These are phyloP conservation scores for Lagopus muta DNA, from an alignment of 2,113 vertebrate species.

Conservation along the genomic window DNA sequence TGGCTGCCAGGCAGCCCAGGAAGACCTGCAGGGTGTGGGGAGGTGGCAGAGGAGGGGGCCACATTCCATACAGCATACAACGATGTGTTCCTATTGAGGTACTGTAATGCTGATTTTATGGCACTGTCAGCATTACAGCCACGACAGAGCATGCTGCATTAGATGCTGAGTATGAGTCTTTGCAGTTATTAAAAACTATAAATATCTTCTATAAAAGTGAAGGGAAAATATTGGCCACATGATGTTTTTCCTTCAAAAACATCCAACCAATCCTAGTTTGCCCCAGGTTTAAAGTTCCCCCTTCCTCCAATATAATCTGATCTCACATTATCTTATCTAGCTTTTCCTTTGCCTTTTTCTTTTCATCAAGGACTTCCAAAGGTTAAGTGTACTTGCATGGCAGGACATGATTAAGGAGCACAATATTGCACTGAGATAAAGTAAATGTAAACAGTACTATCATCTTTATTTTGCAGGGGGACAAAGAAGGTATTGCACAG, in stretches of 20 bases:
- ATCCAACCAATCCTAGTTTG: neutral
- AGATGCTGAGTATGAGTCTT: neutral
- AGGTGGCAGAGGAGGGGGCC: neutral
- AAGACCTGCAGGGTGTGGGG: fast-evolving
- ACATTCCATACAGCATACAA: neutral
- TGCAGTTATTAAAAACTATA: conserved; percentile 43
- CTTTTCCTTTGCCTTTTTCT: neutral
- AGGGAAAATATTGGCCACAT: neutral
- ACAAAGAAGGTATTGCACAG: neutral
- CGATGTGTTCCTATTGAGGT: neutral
- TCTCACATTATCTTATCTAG: neutral
- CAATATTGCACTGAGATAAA: neutral
- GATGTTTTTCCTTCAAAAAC: neutral
- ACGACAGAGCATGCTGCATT: neutral
- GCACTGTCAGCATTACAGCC: neutral
- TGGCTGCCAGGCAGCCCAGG: neutral
- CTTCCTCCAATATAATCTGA: neutral
- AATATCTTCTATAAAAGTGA: neutral
- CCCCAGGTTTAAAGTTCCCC: neutral
- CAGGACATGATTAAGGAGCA: neutral
- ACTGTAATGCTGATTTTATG: neutral
- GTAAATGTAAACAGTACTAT: neutral
- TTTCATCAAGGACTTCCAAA: neutral
- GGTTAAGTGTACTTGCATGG: neutral
- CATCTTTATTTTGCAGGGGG: neutral